Percentiles rank a stretch among this genome's conserved stretches.
These are phyloP conservation scores for Hiodon alosoides DNA, from an alignment of 2,113 vertebrate genomes.

Conservation along the genomic window DNA sequence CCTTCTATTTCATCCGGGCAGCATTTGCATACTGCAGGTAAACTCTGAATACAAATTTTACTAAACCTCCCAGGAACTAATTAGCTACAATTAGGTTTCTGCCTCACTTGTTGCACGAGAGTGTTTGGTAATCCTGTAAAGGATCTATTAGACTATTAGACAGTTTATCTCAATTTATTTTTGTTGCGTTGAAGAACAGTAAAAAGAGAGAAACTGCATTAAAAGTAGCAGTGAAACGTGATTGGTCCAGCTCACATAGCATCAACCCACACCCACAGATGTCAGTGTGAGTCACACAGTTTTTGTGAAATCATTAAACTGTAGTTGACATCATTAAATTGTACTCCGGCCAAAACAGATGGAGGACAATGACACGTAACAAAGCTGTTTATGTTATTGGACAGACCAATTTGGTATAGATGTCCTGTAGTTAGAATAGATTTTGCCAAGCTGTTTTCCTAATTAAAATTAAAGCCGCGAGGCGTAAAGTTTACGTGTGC, in stretches of 20 bases:
- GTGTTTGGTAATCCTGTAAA: constrained; percentile 69
- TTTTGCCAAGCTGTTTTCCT: not conserved
- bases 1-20: constrained; percentile 16
- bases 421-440: not conserved
- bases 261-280: constrained; percentile 17
- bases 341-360: too few relatives aligned
- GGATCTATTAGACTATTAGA: constrained; percentile 38
- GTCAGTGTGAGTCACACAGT: constrained; percentile 17
- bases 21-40: constrained; percentile 70
- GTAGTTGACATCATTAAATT: too few relatives aligned
- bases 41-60: constrained; percentile 67
- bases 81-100: constrained; percentile 75
- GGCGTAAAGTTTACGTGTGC: not conserved
- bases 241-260: too few relatives aligned
- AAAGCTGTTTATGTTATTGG: too few relatives aligned
- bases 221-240: constrained; percentile 13
- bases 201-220: constrained; percentile 4
- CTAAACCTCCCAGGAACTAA: constrained; percentile 69
- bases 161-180: not conserved
- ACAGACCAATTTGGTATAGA: not conserved
- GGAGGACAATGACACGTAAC: too few relatives aligned
- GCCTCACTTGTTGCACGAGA: constrained; percentile 70
- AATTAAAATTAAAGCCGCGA: not conserved
- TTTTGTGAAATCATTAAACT: not conserved
- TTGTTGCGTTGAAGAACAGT: not conserved